phyloP scores from a whole-genome alignment of 2,797 vertebrate species.

The Gouania willdenowi region DNA sequence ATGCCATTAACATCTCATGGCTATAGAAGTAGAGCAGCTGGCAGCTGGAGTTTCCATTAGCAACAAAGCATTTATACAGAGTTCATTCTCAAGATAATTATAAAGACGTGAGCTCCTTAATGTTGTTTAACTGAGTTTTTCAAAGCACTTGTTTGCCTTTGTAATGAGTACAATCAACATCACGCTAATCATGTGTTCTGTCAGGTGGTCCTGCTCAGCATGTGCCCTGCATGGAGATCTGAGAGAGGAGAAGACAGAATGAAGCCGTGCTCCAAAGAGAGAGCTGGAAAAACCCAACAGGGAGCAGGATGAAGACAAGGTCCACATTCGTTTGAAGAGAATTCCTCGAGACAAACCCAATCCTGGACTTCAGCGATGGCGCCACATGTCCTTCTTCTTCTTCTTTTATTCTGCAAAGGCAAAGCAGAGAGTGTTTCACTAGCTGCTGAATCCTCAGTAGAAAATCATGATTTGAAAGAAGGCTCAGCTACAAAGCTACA shows the following conservation, averaged over 20 bases:
- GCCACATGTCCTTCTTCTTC: conserved; percentile 32
- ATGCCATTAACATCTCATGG: conserved; percentile 8
- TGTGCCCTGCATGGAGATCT: conserved; percentile 8
- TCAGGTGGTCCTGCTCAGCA: conserved; percentile 43
- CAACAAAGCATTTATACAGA: conserved; percentile 17
- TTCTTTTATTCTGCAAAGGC: conserved; percentile 48
- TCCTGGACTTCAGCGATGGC: conserved; percentile 35
- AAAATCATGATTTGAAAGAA: conserved; percentile 14
- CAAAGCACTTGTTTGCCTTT: conserved; percentile 13
- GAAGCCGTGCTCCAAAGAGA: conserved; percentile 8
- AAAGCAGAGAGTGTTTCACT: conserved; percentile 17
- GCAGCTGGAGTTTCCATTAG: conserved; percentile 14
- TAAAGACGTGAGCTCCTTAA: conserved; percentile 5
- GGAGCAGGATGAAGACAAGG: conserved; percentile 3
- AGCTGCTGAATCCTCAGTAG: conserved; percentile 19
- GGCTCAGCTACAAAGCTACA: conserved; percentile 19
- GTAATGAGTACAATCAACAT: conserved; percentile 36
- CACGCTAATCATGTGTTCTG: conserved; percentile 39
- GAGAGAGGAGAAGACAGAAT: conserved; percentile 4
- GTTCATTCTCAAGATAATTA: conserved; percentile 16
- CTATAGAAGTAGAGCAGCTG: conserved; percentile 33
- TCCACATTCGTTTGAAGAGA: neutral
- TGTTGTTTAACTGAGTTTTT: neutral
- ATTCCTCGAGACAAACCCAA: conserved; percentile 13
- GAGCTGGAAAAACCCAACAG: conserved; percentile 1